phyloP scores from a whole-genome alignment of 2,797 vertebrate species.

The Parambassis ranga region DNA sequence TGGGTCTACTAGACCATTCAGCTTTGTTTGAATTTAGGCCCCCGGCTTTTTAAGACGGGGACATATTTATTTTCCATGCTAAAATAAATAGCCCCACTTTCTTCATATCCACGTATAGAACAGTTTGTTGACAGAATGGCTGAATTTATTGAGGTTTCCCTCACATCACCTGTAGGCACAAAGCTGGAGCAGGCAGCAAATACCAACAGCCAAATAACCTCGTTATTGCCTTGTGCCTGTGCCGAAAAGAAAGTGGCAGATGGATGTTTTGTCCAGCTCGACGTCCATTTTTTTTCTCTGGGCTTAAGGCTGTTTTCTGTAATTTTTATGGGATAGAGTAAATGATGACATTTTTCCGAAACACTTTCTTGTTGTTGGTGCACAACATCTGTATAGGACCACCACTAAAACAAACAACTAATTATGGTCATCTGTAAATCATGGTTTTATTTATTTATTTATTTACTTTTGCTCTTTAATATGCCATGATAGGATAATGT shows the following conservation, averaged over 20 bases:
- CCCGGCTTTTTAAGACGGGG: conserved; percentile 29
- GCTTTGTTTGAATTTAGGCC: conserved; percentile 59
- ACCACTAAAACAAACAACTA: background rate
- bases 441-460: background rate
- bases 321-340: conserved; percentile 41
- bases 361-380: conserved; percentile 1
- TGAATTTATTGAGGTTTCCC: conserved; percentile 67
- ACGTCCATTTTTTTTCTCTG: conserved; percentile 70
- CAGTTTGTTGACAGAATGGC: conserved; percentile 67
- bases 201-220: conserved; percentile 71
- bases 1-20: conserved; percentile 45
- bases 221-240: conserved; percentile 69
- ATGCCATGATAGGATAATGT: no score
- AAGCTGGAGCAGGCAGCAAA: conserved; percentile 62
- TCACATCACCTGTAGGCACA: conserved; percentile 70
- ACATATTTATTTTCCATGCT: conserved; percentile 67
- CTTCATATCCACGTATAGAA: conserved; percentile 58
- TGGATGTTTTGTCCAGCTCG: conserved; percentile 65
- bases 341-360: conserved; percentile 47
- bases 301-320: conserved; percentile 61
- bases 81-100: conserved; percentile 72
- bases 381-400: background rate
- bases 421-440: background rate
- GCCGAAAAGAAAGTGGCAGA: conserved; percentile 64
- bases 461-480: no score